A percentile compares a stretch with the other conserved stretches of the same genome.
Conservation (phyloP, 1,140 invertebrate species). For the Paraescarpia echinospica region DNA sequence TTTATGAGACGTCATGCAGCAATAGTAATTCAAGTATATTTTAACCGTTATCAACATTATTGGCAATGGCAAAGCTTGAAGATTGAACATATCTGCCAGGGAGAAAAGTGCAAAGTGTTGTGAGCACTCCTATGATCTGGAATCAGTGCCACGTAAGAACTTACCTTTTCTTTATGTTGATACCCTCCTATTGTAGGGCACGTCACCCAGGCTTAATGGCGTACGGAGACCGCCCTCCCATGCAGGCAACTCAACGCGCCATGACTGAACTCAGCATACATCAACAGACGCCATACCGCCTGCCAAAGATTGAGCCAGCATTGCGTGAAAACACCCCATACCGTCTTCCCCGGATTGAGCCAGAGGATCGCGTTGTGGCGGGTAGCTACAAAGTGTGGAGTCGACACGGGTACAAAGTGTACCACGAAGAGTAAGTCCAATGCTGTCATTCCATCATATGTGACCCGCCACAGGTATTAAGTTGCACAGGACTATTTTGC, state of each 20-base stretch:
- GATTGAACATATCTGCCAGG: too few relatives aligned
- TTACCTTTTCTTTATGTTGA: too few relatives aligned
- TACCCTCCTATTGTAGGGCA: background rate
- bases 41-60: too few relatives aligned
- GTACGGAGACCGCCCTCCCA: background rate
- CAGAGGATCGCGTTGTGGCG: background rate
- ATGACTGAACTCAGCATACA: background rate
- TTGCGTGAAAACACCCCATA: background rate
- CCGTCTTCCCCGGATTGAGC: background rate
- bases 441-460: background rate
- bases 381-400: background rate
- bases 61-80: too few relatives aligned
- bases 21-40: too few relatives aligned
- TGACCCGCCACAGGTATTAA: too few relatives aligned
- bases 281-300: background rate
- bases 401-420: background rate
- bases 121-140: too few relatives aligned
- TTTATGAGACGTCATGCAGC: too few relatives aligned
- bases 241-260: background rate
- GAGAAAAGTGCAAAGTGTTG: too few relatives aligned
- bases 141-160: too few relatives aligned
- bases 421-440: background rate
- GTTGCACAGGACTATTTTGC: too few relatives aligned
- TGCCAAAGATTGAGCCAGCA: background rate
- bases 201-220: background rate